Conservation (phyloP, 2,888 invertebrate genomes). For the Acronicta leporina region DNA sequence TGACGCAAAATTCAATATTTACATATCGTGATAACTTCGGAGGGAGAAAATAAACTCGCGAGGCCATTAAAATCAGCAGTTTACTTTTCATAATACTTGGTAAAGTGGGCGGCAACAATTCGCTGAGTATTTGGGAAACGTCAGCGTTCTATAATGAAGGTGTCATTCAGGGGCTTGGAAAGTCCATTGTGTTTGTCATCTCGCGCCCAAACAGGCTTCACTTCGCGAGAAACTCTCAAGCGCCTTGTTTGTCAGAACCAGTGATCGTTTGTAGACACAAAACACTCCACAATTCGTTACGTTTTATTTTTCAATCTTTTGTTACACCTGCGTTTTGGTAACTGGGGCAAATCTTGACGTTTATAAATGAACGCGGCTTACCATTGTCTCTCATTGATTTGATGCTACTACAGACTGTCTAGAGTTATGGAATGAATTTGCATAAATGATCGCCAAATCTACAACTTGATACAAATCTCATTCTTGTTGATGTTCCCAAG, state of each 20-base stretch:
- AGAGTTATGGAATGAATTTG: constrained; percentile 67
- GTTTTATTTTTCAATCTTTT: constrained; percentile 67
- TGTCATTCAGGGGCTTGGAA: constrained; percentile 76
- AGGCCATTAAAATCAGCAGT: constrained; percentile 54
- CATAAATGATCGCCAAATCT: constrained; percentile 65
- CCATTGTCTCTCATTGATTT: constrained; percentile 67
- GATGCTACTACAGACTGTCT: constrained; percentile 54
- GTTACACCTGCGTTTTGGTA: constrained; percentile 57
- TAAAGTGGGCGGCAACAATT: constrained; percentile 68
- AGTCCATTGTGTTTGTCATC: constrained; percentile 73
- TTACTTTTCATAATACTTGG: constrained; percentile 64
- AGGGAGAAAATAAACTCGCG: constrained; percentile 54
- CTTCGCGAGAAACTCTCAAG: constrained; percentile 54
- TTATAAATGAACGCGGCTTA: constrained; percentile 69
- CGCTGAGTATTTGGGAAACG: constrained; percentile 75
- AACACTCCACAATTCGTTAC: constrained; percentile 57
- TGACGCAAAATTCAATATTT: constrained; percentile 56
- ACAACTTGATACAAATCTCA: constrained; percentile 59
- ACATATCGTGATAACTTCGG: constrained; percentile 60
- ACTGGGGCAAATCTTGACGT: constrained; percentile 65
- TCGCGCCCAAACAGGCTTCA: constrained; percentile 65
- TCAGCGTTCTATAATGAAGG: constrained; percentile 79
- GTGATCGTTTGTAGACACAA: constrained; percentile 42
- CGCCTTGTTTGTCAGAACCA: constrained; percentile 52
- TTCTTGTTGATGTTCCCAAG: constrained; percentile 37